Percentiles rank a stretch among this genome's conserved stretches.
Conservation (phyloP, 2,797 vertebrate genomes). For the Cirrhinus mrigala region DNA sequence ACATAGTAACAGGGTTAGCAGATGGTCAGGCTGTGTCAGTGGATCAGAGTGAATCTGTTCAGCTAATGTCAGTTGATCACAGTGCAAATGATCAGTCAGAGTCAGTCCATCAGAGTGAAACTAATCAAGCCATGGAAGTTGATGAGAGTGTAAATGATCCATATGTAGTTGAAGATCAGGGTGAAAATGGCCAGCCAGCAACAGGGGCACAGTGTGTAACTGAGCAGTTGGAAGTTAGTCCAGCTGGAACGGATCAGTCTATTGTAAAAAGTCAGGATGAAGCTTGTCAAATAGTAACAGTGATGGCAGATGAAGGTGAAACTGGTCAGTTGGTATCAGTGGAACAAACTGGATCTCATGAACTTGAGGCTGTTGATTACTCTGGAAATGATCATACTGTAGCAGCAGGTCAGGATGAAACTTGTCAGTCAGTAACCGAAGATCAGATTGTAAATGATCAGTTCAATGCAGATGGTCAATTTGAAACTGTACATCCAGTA, state of each 20-base stretch:
- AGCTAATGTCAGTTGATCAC: neutral
- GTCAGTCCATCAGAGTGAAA: neutral
- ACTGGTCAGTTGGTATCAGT: neutral
- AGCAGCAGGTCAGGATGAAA: neutral
- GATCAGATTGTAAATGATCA: conserved; percentile 6
- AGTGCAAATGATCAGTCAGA: neutral
- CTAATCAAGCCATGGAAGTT: conserved; percentile 22
- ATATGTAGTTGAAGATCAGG: neutral
- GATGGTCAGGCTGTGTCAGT: conserved; percentile 9
- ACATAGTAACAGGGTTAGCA: neutral
- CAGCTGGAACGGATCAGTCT: conserved; percentile 2
- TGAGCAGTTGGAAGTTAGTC: neutral
- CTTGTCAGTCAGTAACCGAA: neutral
- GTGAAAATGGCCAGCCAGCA: neutral
- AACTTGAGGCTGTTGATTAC: neutral
- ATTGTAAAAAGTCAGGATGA: conserved; percentile 13
- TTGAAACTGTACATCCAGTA: neutral
- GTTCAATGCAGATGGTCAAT: neutral
- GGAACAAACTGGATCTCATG: conserved; percentile 8
- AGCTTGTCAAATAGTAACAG: conserved; percentile 14
- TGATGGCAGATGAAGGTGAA: neutral
- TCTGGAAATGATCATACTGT: neutral
- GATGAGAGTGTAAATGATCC: neutral
- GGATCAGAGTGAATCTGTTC: neutral
- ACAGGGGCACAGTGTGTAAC: neutral